Evolutionary conservation across 2,113 vertebrate genomes (phyloP).

Genomic region (Gobio gobio): DNA sequence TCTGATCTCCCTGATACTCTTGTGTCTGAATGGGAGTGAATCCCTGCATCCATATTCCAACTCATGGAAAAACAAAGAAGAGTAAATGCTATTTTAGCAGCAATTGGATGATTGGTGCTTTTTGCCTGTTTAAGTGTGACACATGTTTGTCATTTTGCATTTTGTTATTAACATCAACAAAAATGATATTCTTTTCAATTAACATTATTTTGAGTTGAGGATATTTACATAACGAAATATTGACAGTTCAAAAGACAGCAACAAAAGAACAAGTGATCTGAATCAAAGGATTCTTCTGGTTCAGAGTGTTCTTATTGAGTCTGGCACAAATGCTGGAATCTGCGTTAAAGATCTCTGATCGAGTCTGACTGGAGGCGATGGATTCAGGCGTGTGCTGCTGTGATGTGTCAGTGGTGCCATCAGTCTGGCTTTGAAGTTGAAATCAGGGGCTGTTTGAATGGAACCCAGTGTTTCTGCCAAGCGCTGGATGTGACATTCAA

Average conservation of each 20-base stretch:
- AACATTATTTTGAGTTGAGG: no score
- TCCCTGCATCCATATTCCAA: no score
- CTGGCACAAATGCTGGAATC: background rate
- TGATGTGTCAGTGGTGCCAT: constrained; percentile 49
- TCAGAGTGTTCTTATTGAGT: background rate
- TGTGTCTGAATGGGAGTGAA: no score
- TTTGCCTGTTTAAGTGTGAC: no score
- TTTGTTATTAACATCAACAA: no score
- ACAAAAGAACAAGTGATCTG: background rate
- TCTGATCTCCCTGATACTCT: no score
- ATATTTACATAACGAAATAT: background rate
- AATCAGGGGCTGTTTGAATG: constrained; percentile 48
- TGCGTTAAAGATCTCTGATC: background rate
- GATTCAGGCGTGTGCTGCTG: constrained; percentile 24
- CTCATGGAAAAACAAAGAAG: no score
- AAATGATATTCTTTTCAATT: no score
- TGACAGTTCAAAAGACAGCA: background rate
- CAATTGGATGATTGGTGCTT: no score
- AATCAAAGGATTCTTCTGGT: background rate
- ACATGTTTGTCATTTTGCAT: no score
- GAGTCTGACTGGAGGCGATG: constrained; percentile 19
- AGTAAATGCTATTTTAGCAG: no score
- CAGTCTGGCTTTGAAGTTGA: constrained; percentile 57
- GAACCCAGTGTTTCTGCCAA: constrained; percentile 40
- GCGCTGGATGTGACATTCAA: constrained; percentile 48